These are phyloP conservation scores for Potamarius usumacintae DNA, from an alignment of 2,113 vertebrate genomes.

Conservation along the genomic window DNA sequence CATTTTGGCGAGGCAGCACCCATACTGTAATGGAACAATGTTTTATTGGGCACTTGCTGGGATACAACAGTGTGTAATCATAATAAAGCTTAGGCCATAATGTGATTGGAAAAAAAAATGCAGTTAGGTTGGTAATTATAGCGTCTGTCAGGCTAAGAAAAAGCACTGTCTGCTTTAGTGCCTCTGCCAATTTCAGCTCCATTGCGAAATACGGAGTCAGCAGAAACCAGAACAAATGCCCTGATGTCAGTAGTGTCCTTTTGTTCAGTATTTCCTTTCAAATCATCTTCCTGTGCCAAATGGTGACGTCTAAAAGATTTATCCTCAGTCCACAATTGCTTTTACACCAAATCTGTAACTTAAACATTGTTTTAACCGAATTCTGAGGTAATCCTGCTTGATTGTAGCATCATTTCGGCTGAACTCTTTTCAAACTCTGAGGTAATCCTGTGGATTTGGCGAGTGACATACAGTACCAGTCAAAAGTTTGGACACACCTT, in stretches of 20 bases:
- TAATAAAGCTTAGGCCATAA: slow-evolving; percentile 65
- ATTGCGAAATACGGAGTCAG: slow-evolving; percentile 60
- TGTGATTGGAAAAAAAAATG: slow-evolving; percentile 61
- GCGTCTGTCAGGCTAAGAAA: slow-evolving; percentile 65
- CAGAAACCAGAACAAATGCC: slow-evolving; percentile 39
- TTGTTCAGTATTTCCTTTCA: slow-evolving; percentile 27
- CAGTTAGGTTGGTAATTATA: slow-evolving; percentile 72
- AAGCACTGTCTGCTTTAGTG: slow-evolving; percentile 55
- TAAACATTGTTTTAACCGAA: slow-evolving; percentile 13
- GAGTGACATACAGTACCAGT: too few species aligned
- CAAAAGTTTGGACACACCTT: too few species aligned
- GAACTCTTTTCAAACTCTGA: not conserved
- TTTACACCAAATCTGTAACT: slow-evolving; percentile 14
- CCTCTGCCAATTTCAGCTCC: slow-evolving; percentile 59
- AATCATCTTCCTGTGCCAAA: slow-evolving; percentile 9
- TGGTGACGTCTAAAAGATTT: not conserved
- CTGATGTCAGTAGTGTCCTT: slow-evolving; percentile 46
- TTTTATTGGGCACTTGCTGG: slow-evolving; percentile 65
- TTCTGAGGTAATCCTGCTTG: slow-evolving; percentile 3
- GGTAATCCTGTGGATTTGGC: slow-evolving; percentile 3
- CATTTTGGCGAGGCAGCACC: slow-evolving; percentile 55
- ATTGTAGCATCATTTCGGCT: not conserved
- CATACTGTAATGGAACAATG: slow-evolving; percentile 59
- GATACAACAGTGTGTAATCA: slow-evolving; percentile 66
- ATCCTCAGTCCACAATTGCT: not conserved